Base-by-base conservation (phyloP, 2,113 vertebrate species). In the Polypterus bichir region DNA sequence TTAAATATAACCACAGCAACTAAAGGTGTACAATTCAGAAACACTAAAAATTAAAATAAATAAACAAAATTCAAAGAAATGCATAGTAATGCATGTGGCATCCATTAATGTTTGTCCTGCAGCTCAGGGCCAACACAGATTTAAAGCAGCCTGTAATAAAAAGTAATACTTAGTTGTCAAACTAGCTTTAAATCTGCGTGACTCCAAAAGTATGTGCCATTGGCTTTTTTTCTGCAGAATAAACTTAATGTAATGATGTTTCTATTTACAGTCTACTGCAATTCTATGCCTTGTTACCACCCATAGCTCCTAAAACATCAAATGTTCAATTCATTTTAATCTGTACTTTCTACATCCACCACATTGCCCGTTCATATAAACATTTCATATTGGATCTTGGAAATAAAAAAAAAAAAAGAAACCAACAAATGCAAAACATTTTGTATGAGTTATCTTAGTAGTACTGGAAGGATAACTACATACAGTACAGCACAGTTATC, bases 361-460 rank as follows among this genome's bases (percentile, higher is more conserved):
- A 7, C 54, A n/a, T 49, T 9, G n/a, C 54, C 44, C 5, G 54
- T 45, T 11, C 48, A 61, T 63, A 66, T 62, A 54, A 59, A 59
- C 57, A 54, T 9, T n/a, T 56, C 5, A 66, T 49, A 59, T 56
- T 62, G 27, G 27, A 27, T 1, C 2, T 27, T 27, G 27, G 27
- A 27, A 45, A 56, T 63, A 64, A 62, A 7, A 53, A 60, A 57
- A 64, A 57, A 6, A 64, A 62, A 59, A 66, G 70, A 59, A 44
- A 7, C 49, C 54, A 72, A 75, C 60, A 71, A 75, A 10, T 68
- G 73, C 74, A 73, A 58, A 72, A 77, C 53, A 77, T 71, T 73
- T 59, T 58, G 56, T 58, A 58, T 58, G 56, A 6, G 46, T 58
- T 58, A 58, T 58, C 56, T 7, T 58, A 58, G 8, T 9, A 45